Evolutionary conservation across 2,797 vertebrate species (phyloP).

Genomic region (Smutsia temminckii): DNA sequence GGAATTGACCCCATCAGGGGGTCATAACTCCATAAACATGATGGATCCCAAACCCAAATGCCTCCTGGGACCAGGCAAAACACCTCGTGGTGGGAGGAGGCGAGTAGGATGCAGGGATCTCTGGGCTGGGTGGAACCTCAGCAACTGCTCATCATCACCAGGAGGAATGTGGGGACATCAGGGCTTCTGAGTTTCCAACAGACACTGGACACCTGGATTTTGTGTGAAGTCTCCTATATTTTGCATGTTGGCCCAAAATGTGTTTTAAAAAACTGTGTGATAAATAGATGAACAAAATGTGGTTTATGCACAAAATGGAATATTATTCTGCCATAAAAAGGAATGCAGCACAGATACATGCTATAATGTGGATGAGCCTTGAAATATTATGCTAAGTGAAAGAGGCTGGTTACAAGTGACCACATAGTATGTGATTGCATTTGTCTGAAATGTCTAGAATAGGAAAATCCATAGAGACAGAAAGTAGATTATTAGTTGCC

Average conservation of each 20-base stretch:
- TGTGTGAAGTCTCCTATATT: neutral
- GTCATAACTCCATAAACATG: accelerated
- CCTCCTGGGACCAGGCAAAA: neutral
- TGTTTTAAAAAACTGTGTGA: neutral
- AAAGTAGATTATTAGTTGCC: neutral
- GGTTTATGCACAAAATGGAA: neutral
- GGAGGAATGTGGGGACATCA: neutral
- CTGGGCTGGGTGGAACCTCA: accelerated
- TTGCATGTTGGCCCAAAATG: neutral
- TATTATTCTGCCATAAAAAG: neutral
- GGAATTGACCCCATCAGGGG: neutral
- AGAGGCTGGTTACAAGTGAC: neutral
- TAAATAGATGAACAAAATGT: neutral
- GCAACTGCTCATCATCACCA: accelerated
- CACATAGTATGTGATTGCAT: accelerated
- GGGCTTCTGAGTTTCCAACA: neutral
- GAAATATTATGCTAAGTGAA: too few species aligned
- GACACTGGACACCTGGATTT: neutral
- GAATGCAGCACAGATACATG: neutral
- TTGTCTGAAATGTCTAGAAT: neutral
- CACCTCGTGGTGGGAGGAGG: neutral
- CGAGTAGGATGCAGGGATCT: accelerated
- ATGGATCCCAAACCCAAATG: neutral
- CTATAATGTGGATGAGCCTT: too few species aligned
- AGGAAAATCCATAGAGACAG: neutral